A percentile compares a stretch with the other conserved stretches of the same genome.
Conservation (phyloP, 2,113 vertebrate genomes). For the Diglossa brunneiventris region DNA sequence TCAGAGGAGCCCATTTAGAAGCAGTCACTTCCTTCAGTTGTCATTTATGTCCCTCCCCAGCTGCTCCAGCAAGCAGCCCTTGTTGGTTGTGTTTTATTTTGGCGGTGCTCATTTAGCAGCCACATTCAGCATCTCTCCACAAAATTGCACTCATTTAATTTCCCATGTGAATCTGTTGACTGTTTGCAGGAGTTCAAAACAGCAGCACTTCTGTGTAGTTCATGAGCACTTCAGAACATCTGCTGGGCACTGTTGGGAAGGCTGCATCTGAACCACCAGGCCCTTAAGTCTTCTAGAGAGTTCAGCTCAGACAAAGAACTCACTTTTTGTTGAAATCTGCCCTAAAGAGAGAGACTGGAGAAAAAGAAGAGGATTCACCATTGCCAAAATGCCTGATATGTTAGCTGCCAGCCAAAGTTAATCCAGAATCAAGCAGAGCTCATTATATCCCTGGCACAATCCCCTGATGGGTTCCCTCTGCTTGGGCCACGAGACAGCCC, state of each 20-base stretch:
- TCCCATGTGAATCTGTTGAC: slow-evolving; percentile 33
- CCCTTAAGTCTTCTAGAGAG: not conserved
- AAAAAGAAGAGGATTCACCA: not conserved
- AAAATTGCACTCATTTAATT: slow-evolving; percentile 47
- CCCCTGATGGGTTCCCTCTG: not conserved
- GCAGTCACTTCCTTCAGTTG: not conserved
- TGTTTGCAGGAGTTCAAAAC: slow-evolving; percentile 46
- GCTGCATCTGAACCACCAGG: not conserved
- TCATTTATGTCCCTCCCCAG: not conserved
- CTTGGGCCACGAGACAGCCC: not conserved
- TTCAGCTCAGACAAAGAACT: not conserved
- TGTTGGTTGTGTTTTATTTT: slow-evolving; percentile 26
- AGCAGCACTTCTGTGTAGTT: slow-evolving; percentile 13
- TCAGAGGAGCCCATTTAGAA: not conserved
- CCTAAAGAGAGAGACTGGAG: not conserved
- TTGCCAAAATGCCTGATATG: not conserved
- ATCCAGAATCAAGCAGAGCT: not conserved
- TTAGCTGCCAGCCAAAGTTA: not conserved
- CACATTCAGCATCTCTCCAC: slow-evolving; percentile 1
- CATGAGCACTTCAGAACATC: slow-evolving; percentile 27
- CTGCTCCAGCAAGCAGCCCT: not conserved
- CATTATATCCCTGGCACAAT: not conserved
- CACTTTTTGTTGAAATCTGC: not conserved
- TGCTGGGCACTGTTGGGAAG: slow-evolving; percentile 17
- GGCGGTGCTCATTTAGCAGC: slow-evolving; percentile 18